Evolutionary conservation across 2,113 vertebrate genomes (phyloP), one percentile per base, ranked within the genome.

Genomic region (Podilymbus podiceps): DNA sequence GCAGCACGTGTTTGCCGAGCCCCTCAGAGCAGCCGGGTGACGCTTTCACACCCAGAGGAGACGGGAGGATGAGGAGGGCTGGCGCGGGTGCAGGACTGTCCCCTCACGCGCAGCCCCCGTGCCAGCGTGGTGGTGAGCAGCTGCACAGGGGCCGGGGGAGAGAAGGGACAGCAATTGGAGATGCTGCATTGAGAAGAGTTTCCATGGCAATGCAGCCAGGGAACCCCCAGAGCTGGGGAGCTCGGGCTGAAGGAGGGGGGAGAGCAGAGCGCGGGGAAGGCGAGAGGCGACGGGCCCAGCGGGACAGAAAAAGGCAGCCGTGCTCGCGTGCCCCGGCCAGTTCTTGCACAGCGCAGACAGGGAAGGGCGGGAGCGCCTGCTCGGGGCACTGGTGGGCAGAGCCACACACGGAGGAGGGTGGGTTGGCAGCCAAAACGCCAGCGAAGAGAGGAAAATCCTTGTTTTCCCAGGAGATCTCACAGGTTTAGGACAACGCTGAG

Each of bases 201-300:
- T 73, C 96, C 92, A 95, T 86, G 84, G 90, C 79, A 96, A 95
- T 92, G 5, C 50, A 58, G 42, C 3, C 88, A 92, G 88, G 88
- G 94, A 63, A 50, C 4, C 23, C 63, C 53, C 55, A 8, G 77
- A 63, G 50, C 66, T 53, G 49, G 18, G 31, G 64, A 12, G 30
- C 42, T 21, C 0, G 13, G 19, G 55, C 17, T 46, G 77, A 17
- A 20, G 52, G 73, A n/a, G 46, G 23, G 40, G 47, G 18, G 15
- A 1, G 47, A 11, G 77, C 47, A 9, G 59, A 19, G 53, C 12
- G 14, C 44, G 16, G 44, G 44, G 44, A 0, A 5, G 9, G 38
- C 2, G 1, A 55, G 35, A 18, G 64, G 35, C 8, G 5, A 18
- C 4, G 2, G 49, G 31, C 27, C 2, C 33, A 4, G 27, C 5